phyloP scores from a whole-genome alignment of 2,113 vertebrate species.

The Bujurquina vittata region DNA sequence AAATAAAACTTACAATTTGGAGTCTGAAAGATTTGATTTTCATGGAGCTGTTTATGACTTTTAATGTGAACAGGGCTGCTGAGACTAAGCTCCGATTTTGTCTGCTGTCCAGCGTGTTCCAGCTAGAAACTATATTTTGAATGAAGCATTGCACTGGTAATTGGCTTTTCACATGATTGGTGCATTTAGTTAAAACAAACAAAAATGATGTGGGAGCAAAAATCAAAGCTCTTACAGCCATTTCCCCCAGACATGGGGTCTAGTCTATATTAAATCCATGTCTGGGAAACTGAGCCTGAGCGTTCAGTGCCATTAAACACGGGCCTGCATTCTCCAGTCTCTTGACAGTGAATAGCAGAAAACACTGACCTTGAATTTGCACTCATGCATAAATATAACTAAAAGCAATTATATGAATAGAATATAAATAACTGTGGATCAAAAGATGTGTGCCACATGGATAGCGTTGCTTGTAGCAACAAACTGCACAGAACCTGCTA shows the following conservation, averaged over 20 bases:
- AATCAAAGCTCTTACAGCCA: not conserved
- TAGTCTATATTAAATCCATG: not conserved
- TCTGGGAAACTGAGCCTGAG: not conserved
- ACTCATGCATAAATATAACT: not conserved
- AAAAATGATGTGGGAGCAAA: not conserved
- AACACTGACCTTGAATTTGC: not conserved
- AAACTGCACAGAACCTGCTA: not conserved
- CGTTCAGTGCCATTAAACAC: not conserved
- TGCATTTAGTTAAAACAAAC: not conserved
- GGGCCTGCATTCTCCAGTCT: not conserved
- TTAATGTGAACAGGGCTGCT: not conserved
- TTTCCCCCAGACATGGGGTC: not conserved
- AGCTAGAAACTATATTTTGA: not conserved
- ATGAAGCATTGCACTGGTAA: not conserved
- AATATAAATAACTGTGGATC: conserved; percentile 4
- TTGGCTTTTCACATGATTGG: not conserved
- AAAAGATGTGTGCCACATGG: not conserved
- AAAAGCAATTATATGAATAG: not conserved
- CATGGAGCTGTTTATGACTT: not conserved
- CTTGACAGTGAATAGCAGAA: not conserved
- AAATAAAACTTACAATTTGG: conserved; percentile 14
- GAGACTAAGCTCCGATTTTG: not conserved
- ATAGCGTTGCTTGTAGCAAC: not conserved
- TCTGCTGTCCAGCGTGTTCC: not conserved
- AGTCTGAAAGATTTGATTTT: not conserved